Evolutionary conservation across 1,140 invertebrate species (phyloP).

Genomic region (Hydropsyche tenuis): DNA sequence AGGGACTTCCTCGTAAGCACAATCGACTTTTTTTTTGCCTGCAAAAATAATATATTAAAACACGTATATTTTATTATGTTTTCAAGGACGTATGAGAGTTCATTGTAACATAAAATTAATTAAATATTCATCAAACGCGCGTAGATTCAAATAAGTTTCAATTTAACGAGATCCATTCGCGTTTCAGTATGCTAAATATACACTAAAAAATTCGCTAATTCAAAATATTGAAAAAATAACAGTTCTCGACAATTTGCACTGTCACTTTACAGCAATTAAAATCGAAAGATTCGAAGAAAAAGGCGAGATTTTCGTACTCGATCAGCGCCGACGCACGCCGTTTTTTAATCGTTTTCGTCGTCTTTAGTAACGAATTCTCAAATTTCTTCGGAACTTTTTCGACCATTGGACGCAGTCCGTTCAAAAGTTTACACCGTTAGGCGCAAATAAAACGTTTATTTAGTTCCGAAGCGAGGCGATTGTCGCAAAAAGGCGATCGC

Average conservation of each 20-base stretch:
- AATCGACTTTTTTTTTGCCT: not conserved
- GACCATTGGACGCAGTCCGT: too few species aligned
- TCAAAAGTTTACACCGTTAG: too few species aligned
- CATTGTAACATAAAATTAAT: too few species aligned
- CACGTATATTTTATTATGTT: not conserved
- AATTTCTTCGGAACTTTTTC: not conserved
- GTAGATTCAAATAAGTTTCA: too few species aligned
- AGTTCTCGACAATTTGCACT: conserved; percentile 12
- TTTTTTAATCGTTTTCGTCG: not conserved
- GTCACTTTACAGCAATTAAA: conserved; percentile 23
- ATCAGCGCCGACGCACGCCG: not conserved
- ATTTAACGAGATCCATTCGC: too few species aligned
- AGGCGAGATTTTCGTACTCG: not conserved
- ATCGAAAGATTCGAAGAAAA: not conserved
- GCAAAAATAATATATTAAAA: not conserved
- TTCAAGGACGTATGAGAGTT: not conserved
- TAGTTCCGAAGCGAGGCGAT: too few species aligned
- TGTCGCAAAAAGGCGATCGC: conserved; percentile 23
- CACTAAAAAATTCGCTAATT: too few species aligned
- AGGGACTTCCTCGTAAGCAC: too few species aligned
- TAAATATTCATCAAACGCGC: too few species aligned
- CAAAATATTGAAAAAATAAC: too few species aligned
- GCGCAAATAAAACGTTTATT: not conserved
- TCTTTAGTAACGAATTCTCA: not conserved
- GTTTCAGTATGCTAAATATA: too few species aligned